These are phyloP conservation scores for Rutpela maculata DNA, from an alignment of 2,888 invertebrate genomes.

Conservation along the genomic window DNA sequence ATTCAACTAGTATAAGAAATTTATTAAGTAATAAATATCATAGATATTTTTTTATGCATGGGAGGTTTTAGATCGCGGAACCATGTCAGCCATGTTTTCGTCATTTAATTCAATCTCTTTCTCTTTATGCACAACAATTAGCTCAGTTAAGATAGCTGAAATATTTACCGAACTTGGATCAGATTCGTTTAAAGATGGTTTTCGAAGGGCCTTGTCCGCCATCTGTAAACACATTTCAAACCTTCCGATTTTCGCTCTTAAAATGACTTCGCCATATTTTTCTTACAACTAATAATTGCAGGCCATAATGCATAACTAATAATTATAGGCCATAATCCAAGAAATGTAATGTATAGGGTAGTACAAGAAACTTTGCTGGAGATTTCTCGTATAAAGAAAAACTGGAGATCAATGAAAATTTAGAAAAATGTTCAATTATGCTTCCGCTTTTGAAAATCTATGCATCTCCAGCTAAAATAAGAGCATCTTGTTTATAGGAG, in stretches of 20 bases:
- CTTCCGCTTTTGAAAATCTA: no score
- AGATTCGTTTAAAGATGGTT: not conserved
- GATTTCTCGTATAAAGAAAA: no score
- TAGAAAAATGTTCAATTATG: no score
- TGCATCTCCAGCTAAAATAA: no score
- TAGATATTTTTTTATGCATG: slow-evolving; percentile 73
- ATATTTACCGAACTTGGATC: not conserved
- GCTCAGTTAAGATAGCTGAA: not conserved
- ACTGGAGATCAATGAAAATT: no score
- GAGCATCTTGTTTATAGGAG: no score
- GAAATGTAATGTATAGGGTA: no score
- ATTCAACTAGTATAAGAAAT: slow-evolving; percentile 72
- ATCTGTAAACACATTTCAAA: not conserved
- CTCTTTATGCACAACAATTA: slow-evolving; percentile 57
- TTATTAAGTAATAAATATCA: slow-evolving; percentile 70
- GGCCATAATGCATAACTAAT: no score
- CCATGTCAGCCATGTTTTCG: slow-evolving; percentile 51
- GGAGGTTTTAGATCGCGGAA: slow-evolving; percentile 63
- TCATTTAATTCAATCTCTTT: slow-evolving; percentile 55
- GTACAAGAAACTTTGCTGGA: no score
- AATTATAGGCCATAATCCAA: no score
- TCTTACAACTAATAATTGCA: no score
- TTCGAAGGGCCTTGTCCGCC: not conserved
- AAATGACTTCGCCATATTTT: no score
- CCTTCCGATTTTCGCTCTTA: not conserved